Conservation (phyloP, 2,888 invertebrate species). For the Habroteleia sp. region DNA sequence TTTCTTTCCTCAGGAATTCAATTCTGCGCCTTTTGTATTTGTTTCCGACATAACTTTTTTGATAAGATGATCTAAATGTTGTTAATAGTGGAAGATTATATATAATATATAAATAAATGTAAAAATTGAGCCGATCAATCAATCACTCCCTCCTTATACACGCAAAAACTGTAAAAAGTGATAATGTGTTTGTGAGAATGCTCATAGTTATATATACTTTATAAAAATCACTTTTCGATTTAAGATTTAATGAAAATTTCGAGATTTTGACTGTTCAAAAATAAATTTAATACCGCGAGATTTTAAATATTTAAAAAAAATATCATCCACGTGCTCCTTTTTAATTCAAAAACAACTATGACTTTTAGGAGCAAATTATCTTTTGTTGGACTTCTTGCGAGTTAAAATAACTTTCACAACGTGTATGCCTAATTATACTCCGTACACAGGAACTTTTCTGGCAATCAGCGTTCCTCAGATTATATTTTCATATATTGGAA, state of each 20-base stretch:
- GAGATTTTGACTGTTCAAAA: slow-evolving; percentile 37
- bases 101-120: slow-evolving; percentile 48
- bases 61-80: slow-evolving; percentile 42
- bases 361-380: no score
- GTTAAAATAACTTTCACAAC: no score
- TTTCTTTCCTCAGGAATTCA: background rate
- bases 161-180: slow-evolving; percentile 47
- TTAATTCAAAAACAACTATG: no score
- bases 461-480: no score
- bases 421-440: no score
- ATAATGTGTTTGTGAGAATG: slow-evolving; percentile 25
- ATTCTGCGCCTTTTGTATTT: slow-evolving; percentile 4
- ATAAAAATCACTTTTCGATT: slow-evolving; percentile 4
- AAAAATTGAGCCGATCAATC: slow-evolving; percentile 55
- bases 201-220: slow-evolving; percentile 23
- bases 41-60: slow-evolving; percentile 18
- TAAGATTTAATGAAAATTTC: slow-evolving; percentile 2
- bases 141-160: slow-evolving; percentile 60
- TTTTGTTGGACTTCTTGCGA: no score
- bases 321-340: no score
- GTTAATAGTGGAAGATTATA: slow-evolving; percentile 37
- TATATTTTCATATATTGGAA: no score
- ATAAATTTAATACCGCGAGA: no score
- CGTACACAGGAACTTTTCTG: no score
- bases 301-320: no score